Evolutionary conservation across 2,888 invertebrate species (phyloP), one percentile per base, ranked within the genome.

Genomic region (Tortricodes alternella): DNA sequence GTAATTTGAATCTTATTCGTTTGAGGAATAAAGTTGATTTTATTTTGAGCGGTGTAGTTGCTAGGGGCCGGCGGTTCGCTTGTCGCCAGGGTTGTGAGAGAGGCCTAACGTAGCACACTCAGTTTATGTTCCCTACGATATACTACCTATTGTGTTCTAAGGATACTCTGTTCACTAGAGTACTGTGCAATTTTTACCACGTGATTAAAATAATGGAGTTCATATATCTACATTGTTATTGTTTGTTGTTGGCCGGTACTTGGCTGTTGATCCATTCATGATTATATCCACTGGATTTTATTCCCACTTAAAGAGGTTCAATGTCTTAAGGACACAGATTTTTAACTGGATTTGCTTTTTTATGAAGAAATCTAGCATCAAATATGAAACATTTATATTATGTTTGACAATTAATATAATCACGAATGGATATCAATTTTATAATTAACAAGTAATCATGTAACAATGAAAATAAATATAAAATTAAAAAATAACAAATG

Each of bases 81-180:
- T 15, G 66, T 74, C 70, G 85, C 82, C 73, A 83, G 78, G 89
- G 89, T 89, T 89, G 89, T 89, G 89, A 89, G 80, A 80, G 85
- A 85, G 88, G 89, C 89, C 89, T 89, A 89, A 81, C 61, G 78
- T 87, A 86, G 84, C 81, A 68, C 71, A 78, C 72, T 76, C 80
- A 76, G 70, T 73, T 79, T 85, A 75, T 72, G 78, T 80, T 82
- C 78, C 75, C 77, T 70, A 63, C 38, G 75, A 78, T 72, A 76
- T 85, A 84, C 85, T 85, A 74, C 87, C 87, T 81, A 81, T 82
- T 86, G 89, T 89, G 89, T 89, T 89, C 89, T 76, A 81, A 84
- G 77, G 76, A 72, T 80, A 80, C 82, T 77, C 71, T 73, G 76
- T 76, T 80, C 76, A 74, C 46, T 67, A 53, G 65, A 68, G 68